Conservation (phyloP, 2,797 vertebrate species). For the Alcedo quadribrachys region DNA sequence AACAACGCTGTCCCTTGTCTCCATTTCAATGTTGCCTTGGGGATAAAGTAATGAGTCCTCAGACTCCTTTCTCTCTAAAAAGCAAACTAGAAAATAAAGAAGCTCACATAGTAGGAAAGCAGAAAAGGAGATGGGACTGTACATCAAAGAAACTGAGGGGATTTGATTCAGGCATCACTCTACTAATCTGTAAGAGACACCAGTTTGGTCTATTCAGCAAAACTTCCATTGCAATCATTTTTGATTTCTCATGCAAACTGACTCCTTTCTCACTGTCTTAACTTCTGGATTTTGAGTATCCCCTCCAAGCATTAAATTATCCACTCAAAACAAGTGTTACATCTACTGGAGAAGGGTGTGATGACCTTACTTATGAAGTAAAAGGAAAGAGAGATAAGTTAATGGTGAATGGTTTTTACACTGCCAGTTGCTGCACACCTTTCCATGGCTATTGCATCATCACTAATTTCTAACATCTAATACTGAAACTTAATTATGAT, state of each 20-base stretch:
- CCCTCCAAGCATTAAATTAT: not conserved
- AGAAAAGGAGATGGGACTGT: not conserved
- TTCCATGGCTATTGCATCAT: not conserved
- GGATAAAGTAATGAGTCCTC: constrained; percentile 38
- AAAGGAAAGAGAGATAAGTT: not conserved
- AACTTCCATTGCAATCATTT: not conserved
- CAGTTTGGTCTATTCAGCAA: not conserved
- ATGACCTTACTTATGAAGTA: not conserved
- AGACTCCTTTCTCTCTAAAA: not conserved
- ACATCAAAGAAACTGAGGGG: constrained; percentile 6
- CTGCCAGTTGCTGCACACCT: not conserved
- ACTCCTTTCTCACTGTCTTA: not conserved
- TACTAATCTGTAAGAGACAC: not conserved
- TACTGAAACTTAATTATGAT: constrained; percentile 19
- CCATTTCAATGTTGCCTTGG: constrained; percentile 19
- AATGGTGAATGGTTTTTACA: not conserved
- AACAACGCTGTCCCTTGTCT: constrained; percentile 17
- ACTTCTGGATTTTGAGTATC: not conserved
- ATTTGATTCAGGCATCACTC: constrained; percentile 21
- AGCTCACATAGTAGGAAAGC: not conserved
- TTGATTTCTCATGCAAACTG: not conserved
- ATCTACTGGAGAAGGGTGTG: not conserved
- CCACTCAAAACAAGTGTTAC: not conserved
- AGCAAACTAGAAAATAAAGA: not conserved
- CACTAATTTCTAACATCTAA: constrained; percentile 43